Evolutionary conservation across 2,113 vertebrate genomes (phyloP).

Genomic region (Coracopsis vasa): DNA sequence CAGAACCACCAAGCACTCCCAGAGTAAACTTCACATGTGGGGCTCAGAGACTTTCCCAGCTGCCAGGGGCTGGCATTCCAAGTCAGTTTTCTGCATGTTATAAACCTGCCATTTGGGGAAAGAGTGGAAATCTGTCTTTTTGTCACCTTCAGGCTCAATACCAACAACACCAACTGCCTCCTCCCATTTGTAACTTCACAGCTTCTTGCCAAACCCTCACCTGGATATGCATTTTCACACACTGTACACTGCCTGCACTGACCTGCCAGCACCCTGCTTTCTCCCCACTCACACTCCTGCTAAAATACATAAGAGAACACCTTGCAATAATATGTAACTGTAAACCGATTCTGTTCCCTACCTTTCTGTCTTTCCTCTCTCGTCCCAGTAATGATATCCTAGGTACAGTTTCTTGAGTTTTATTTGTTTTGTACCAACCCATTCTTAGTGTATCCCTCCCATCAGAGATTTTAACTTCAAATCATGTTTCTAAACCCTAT

Average conservation of each 20-base stretch:
- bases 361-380: not conserved
- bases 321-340: not conserved
- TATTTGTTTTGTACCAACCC: not conserved
- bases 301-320: not conserved
- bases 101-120: not conserved
- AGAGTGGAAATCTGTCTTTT: not conserved
- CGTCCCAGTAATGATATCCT: not conserved
- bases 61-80: not conserved
- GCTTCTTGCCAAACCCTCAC: not conserved
- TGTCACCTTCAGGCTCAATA: not conserved
- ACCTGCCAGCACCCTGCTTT: not conserved
- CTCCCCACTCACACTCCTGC: not conserved
- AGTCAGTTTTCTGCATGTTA: not conserved
- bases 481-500: not conserved
- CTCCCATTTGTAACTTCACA: not conserved
- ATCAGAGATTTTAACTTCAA: not conserved
- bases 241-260: rapidly evolving
- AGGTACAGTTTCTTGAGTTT: not conserved
- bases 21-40: not conserved
- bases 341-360: not conserved
- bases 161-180: not conserved
- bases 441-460: not conserved
- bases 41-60: not conserved
- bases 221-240: not conserved
- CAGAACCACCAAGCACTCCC: not conserved